These are phyloP conservation scores for Oreonectes daqikongensis DNA, from an alignment of 2,797 vertebrate genomes.

Conservation along the genomic window DNA sequence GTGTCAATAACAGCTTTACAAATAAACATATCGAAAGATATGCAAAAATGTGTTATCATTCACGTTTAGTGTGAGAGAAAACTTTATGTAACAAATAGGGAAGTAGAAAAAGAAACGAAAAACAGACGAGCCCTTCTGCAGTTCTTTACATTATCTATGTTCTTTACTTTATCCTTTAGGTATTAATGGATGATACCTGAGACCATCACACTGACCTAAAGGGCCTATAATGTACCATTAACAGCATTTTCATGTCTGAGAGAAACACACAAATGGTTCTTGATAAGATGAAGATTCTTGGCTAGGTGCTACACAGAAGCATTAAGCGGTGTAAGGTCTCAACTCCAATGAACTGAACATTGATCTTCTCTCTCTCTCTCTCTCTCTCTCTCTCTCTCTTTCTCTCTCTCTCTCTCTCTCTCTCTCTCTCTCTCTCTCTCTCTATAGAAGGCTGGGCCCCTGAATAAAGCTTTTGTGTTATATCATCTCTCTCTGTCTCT, in stretches of 20 bases:
- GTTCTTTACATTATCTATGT: background rate
- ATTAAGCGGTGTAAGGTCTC: background rate
- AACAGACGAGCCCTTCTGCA: background rate
- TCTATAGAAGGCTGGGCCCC: too few relatives aligned
- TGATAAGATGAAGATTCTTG: background rate
- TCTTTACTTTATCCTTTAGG: too few relatives aligned
- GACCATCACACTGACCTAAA: background rate
- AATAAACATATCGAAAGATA: too few relatives aligned
- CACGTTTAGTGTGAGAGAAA: too few relatives aligned
- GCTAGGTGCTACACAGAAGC: background rate
- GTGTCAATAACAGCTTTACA: too few relatives aligned
- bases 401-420: too few relatives aligned
- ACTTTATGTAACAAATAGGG: background rate
- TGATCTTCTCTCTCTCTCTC: background rate
- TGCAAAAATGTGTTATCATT: too few relatives aligned
- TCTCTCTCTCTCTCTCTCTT: too few relatives aligned
- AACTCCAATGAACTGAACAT: background rate
- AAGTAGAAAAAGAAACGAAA: background rate
- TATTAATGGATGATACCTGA: background rate
- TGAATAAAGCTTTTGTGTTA: constrained; percentile 17
- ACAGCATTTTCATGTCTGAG: background rate
- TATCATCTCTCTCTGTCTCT: constrained; percentile 4
- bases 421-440: too few relatives aligned
- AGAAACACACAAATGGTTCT: background rate
- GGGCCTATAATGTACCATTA: background rate